Evolutionary conservation across 2,888 invertebrate species (phyloP), one percentile per base, ranked within the genome.

Genomic region (Drosophila borborema): DNA sequence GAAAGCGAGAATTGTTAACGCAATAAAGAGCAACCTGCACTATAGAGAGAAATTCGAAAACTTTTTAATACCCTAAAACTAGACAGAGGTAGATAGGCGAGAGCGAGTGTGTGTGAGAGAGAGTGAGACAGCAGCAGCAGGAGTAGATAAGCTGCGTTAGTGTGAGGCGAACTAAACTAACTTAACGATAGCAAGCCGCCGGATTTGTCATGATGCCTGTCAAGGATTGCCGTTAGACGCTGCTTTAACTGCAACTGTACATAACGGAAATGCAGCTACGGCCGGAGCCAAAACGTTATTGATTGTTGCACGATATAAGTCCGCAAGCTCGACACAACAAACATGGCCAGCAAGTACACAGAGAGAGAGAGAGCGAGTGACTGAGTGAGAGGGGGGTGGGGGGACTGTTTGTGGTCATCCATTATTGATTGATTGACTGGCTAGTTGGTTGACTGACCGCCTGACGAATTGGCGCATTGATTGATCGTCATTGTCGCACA

Each of bases 1-100:
- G 72, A 86, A 83, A 75, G 74, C 81, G 84, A 83, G 81, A 55
- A 69, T 77, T 77, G 81, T 86, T 83, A 84, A 86, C 86, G 74
- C 81, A 84, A 86, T 84, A 86, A 86, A 74, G 74, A 76, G 79
- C 70, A 81, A 81, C 74, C 73, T 66, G 59, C 82, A 23, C 23
- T 23, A 23, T 4, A 23, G 23, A 23, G 75, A 75, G 84, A 84
- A 82, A 84, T 82, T 74, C 64, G 80, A 83, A 85, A 85, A 74
- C 80, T 85, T 85, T 82, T 86, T 86, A 86, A 86, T 81, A 74
- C 81, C 72, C 74, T 67, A 60, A 40, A 46, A 59, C 41, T 48
- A 56, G 28, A 48, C 28, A 31, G 49, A 28, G 45, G 20, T 10
- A 36, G 41, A 38, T 49, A 58, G 41, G 14, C 20, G 8, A 23